These are phyloP conservation scores for Cichladusa arquata DNA, from an alignment of 2,113 vertebrate genomes.

Conservation along the genomic window DNA sequence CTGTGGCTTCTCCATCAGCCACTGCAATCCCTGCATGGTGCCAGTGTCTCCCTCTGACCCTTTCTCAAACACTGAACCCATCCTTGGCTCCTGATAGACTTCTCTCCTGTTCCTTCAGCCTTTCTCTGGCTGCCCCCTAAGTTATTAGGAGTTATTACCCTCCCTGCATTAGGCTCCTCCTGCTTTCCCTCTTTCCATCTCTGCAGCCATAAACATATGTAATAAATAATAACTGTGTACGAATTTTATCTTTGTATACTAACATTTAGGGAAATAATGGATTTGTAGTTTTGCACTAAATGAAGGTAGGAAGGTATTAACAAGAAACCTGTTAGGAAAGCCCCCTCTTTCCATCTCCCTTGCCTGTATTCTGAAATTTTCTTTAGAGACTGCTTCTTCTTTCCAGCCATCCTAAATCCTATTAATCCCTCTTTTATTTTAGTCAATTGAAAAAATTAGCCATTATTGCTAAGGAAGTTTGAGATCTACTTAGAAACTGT, in stretches of 20 bases:
- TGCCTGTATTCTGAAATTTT: neutral
- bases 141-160: too few species aligned
- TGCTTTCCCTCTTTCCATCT: neutral
- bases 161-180: neutral
- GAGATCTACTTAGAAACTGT: neutral
- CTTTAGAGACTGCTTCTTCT: neutral
- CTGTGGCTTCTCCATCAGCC: neutral
- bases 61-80: neutral
- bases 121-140: neutral
- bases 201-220: neutral
- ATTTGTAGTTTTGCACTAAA: neutral
- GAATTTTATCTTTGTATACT: neutral
- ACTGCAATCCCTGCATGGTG: fast-evolving
- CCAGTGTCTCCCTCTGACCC: neutral
- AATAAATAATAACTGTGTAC: fast-evolving
- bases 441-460: neutral
- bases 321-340: neutral
- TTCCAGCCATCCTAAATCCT: neutral
- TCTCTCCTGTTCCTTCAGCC: neutral
- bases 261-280: neutral
- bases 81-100: neutral
- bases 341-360: neutral
- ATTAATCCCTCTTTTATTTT: neutral
- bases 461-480: neutral
- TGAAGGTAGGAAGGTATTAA: neutral